phyloP scores from a whole-genome alignment of 2,888 invertebrate species.

The Rhagium mordax region DNA sequence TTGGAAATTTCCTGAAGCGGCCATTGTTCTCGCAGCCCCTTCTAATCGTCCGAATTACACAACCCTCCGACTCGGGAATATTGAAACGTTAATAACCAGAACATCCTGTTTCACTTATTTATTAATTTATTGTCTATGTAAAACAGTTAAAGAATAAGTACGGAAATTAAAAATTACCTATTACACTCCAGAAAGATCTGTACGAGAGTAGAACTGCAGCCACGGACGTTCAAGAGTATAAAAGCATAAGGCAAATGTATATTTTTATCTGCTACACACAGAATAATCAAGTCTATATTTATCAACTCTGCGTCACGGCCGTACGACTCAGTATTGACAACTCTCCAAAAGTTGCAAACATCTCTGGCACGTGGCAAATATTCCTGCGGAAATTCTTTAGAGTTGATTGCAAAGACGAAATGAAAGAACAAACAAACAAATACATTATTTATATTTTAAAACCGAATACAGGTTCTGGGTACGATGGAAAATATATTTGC shows the following conservation, averaged over 20 bases:
- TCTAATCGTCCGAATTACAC: too few relatives aligned
- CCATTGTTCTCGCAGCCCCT: too few relatives aligned
- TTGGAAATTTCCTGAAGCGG: too few relatives aligned
- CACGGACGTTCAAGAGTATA: not conserved
- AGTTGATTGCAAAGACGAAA: not conserved
- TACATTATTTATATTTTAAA: not conserved
- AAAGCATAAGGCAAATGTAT: not conserved
- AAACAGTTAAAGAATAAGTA: too few relatives aligned
- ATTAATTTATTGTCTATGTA: too few relatives aligned
- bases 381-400: not conserved
- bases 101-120: too few relatives aligned
- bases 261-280: not conserved
- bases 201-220: too few relatives aligned
- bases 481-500: too few relatives aligned
- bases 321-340: slow-evolving; percentile 1
- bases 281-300: slow-evolving; percentile 1
- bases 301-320: not conserved
- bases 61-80: too few relatives aligned
- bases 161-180: too few relatives aligned
- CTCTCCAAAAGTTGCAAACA: slow-evolving; percentile 3
- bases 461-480: not conserved
- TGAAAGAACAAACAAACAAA: not conserved
- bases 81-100: too few relatives aligned
- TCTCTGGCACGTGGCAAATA: not conserved
- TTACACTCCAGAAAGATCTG: too few relatives aligned